These are phyloP conservation scores for Zaprionus vittiger DNA, from an alignment of 1,140 invertebrate species.

Conservation along the genomic window DNA sequence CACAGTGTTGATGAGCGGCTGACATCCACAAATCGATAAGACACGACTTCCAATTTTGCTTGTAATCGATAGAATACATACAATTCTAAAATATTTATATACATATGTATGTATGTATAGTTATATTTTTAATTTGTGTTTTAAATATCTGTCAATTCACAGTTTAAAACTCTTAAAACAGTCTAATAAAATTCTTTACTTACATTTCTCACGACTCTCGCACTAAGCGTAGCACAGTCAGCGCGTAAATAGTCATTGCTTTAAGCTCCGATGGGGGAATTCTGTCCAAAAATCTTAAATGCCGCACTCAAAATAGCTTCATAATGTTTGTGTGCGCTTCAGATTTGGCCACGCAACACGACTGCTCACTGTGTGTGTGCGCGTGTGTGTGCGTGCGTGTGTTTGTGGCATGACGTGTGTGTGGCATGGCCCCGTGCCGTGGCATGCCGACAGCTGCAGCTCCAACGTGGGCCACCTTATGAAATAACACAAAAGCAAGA, in stretches of 20 bases:
- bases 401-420: not conserved
- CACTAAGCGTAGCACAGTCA: slow-evolving; percentile 24
- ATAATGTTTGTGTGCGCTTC: slow-evolving; percentile 73
- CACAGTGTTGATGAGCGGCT: too few relatives aligned
- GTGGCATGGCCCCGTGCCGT: not conserved
- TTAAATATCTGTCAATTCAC: too few relatives aligned
- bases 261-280: slow-evolving; percentile 55
- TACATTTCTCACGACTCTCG: slow-evolving; percentile 8
- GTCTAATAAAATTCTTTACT: not conserved
- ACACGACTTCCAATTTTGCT: too few relatives aligned
- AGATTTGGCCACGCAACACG: slow-evolving; percentile 61
- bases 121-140: too few relatives aligned
- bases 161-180: not conserved
- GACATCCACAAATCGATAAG: too few relatives aligned
- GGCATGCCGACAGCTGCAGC: slow-evolving; percentile 11
- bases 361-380: not conserved
- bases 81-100: too few relatives aligned
- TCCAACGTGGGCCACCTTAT: not conserved
- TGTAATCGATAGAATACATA: too few relatives aligned
- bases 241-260: slow-evolving; percentile 34
- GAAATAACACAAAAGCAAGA: slow-evolving; percentile 15
- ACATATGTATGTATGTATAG: too few relatives aligned
- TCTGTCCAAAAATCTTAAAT: slow-evolving; percentile 71
- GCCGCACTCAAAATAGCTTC: slow-evolving; percentile 73
- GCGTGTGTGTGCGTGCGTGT: not conserved